These are phyloP conservation scores for Troides helena DNA, from an alignment of 2,888 invertebrate species.

Conservation along the genomic window DNA sequence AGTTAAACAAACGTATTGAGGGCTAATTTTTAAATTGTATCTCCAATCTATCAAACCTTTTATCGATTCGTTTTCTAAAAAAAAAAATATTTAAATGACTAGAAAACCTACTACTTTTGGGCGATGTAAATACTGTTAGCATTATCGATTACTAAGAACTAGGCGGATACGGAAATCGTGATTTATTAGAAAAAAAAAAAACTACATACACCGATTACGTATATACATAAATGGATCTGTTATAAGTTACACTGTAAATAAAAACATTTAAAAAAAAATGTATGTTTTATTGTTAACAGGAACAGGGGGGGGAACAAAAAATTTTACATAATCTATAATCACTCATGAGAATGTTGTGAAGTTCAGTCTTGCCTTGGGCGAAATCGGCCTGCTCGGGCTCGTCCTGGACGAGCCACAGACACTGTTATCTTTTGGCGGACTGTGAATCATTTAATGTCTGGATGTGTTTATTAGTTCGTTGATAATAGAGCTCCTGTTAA, in stretches of 20 bases:
- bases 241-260: constrained; percentile 26
- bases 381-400: constrained; percentile 8
- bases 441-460: constrained; percentile 5
- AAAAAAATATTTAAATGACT: no score
- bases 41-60: no score
- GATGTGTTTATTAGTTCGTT: not conserved
- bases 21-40: no score
- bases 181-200: no score
- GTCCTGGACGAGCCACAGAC: constrained; percentile 7
- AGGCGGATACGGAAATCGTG: no score
- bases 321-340: constrained; percentile 3
- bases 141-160: no score
- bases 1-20: no score
- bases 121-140: no score
- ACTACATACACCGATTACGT: not conserved
- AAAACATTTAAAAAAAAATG: constrained; percentile 1
- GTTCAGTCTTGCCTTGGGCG: constrained; percentile 22
- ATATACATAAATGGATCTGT: not conserved
- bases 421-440: constrained; percentile 12
- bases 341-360: constrained; percentile 6
- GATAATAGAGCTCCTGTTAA: not conserved
- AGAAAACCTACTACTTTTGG: no score
- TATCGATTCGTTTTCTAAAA: no score
- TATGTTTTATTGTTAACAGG: constrained; percentile 8
- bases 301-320: not conserved